Base-by-base conservation (phyloP, 2,113 vertebrate species). In the Athene cunicularia region DNA sequence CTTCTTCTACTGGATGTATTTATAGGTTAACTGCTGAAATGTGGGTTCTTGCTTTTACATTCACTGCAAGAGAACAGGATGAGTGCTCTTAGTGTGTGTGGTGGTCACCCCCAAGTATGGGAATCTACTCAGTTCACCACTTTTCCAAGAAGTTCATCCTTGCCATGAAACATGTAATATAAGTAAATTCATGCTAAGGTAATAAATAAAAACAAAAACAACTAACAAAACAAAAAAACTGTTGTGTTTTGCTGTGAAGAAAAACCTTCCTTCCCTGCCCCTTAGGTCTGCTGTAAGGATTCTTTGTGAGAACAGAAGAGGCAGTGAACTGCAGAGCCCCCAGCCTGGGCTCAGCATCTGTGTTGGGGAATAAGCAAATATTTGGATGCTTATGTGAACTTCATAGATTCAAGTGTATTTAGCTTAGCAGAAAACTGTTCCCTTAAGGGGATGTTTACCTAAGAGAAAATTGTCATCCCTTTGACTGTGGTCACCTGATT, bases 81-180 rank as follows among this genome's bases (percentile, higher is more conserved):
- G 39, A 66, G 47, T 12, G 33, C 28, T 45, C 33, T 35, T 75
- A 39, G 17, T 60, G 19, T 33, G 32, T 0, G 0, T 68, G 45
- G 50, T 1, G 2, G 23, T 64, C 50, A n/a, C 8, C 7, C 27
- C 33, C 1, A 2, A 32, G 13, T 11, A 17, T 14, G 55, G 47
- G 27, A 66, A 53, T 12, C 72, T 68, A 5, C 22, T 45, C 60
- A 58, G 12, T 37, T 79, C 30, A 63, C 30, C 12, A 5, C 59
- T 39, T 68, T 39, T 63, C 49, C 49, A 73, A 35, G 37, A 55
- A 30, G 30, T 19, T n/a, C 39, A 18, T 47, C n/a, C 23, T 53
- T 90, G 33, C 30, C 62, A 68, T 35, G 71, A 52, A 75, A 60
- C 4, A 6, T 9, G 27, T 20, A 21, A 14, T 55, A 12, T 30